A percentile compares a stretch with the other conserved stretches of the same genome.
phyloP scores from a whole-genome alignment of 2,888 invertebrate genomes.

The Acronicta aceris region DNA sequence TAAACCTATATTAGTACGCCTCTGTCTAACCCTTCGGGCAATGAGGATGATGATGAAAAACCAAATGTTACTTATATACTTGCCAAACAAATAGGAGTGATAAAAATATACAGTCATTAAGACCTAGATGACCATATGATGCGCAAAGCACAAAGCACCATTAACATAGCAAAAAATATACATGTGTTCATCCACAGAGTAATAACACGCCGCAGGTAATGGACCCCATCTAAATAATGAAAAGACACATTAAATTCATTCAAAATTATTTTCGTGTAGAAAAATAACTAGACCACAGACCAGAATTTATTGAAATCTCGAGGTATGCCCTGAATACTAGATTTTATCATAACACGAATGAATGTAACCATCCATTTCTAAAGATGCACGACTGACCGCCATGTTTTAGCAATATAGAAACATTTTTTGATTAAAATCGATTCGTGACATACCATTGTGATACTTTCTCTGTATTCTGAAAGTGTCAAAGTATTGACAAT shows the following conservation, averaged over 20 bases:
- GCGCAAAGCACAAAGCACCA: slow-evolving; percentile 39
- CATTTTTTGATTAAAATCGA: slow-evolving; percentile 58
- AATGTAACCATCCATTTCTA: slow-evolving; percentile 45
- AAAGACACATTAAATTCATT: slow-evolving; percentile 30
- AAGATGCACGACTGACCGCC: slow-evolving; percentile 51
- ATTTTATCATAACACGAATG: slow-evolving; percentile 57
- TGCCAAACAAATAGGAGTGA: not conserved
- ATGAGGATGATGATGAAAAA: no score
- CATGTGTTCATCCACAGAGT: slow-evolving; percentile 7
- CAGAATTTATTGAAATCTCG: slow-evolving; percentile 58
- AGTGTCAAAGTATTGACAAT: slow-evolving; percentile 60
- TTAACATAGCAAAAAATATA: slow-evolving; percentile 34
- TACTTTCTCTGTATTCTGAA: slow-evolving; percentile 62
- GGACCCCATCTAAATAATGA: slow-evolving; percentile 21
- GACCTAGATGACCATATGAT: slow-evolving; percentile 28
- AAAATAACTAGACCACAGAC: slow-evolving; percentile 38
- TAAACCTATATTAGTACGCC: no score
- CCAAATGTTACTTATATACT: not conserved
- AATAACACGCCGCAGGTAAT: slow-evolving; percentile 26
- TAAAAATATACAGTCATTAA: slow-evolving; percentile 35
- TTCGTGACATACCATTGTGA: slow-evolving; percentile 62
- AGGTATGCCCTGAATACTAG: slow-evolving; percentile 59
- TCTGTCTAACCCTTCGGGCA: no score
- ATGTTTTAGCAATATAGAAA: slow-evolving; percentile 46
- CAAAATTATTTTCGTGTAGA: slow-evolving; percentile 37